A percentile compares a stretch with the other conserved stretches of the same genome.
phyloP scores from a whole-genome alignment of 2,113 vertebrate genomes.

The Formicarius rufipectus region DNA sequence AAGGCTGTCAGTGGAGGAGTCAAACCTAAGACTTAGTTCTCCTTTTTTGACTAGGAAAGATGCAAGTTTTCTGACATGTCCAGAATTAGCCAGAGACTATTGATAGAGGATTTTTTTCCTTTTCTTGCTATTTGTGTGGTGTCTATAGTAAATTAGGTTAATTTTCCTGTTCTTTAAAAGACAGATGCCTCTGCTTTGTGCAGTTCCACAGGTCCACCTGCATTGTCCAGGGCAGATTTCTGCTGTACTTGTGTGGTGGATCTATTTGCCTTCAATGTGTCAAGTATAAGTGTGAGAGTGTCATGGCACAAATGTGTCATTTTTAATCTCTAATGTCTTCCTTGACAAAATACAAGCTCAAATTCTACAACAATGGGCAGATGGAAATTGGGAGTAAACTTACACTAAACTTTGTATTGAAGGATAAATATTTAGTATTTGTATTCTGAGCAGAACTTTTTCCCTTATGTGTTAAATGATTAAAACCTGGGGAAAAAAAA shows the following conservation, averaged over 20 bases:
- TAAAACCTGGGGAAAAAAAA: slow-evolving; percentile 11
- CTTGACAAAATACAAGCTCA: neutral
- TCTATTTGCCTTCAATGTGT: neutral
- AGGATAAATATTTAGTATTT: neutral
- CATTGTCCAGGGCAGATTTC: neutral
- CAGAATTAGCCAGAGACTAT: neutral
- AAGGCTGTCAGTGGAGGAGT: neutral
- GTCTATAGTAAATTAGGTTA: neutral
- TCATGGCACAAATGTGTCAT: neutral
- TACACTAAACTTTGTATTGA: neutral
- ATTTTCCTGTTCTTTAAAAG: neutral
- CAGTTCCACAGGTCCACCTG: neutral
- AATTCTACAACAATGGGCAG: neutral
- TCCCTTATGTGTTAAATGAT: slow-evolving; percentile 23
- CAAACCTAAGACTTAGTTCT: neutral
- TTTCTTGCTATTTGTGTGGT: neutral
- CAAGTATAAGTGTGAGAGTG: neutral
- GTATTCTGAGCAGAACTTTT: slow-evolving; percentile 36
- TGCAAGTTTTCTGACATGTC: neutral
- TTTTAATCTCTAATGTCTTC: neutral
- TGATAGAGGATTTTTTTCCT: neutral
- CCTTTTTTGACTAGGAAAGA: neutral
- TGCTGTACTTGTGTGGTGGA: neutral
- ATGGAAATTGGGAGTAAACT: neutral
- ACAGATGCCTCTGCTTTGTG: neutral